Base-by-base conservation (phyloP, 37 sponge, comb jelly and placozoan species). In the Bolinopsis microptera region DNA sequence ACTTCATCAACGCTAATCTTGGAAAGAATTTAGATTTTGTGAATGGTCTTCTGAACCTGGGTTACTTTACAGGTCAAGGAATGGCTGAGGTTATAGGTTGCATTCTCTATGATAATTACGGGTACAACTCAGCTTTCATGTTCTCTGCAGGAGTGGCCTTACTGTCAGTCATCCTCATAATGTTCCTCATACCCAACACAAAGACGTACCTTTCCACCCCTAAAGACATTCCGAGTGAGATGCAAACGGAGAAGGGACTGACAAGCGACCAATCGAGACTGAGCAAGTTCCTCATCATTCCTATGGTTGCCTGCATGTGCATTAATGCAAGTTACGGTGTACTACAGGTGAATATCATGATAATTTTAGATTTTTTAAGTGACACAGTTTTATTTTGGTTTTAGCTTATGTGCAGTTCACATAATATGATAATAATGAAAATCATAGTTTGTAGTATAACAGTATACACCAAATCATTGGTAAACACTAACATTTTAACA, bases 301-400 rank as follows among this genome's bases (percentile, higher is more conserved):
- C 90, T 1, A 13, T 86, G 30, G 0, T 40, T 0, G 41, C 48
- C 26, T 9, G n/a, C 31, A 40, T 40, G 61, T 13, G 32, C 0
- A 34, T 86, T 2, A 41, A 40, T 48, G 28, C 35, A 0, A 41
- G 21, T 48, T 86, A 39, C 90, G 90, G 90, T 23, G 90, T 40
- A 24, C 90, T 86, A 2, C 90, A 86, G 90, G 90, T 86, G 26
- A 36, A 13, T 72, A 67, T n/a, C n/a, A n/a, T n/a, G n/a, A 67
- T 67, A 18, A 67, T 22, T 18, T 22, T 67, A 22, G 18, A 67
- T 67, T 67, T 18, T 18, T 22, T 18, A 13, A 67, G 18, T 13
- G 18, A 22, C 68, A 67, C 18, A 13, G 68, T 67, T 67, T 67
- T 22, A 22, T 13, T 67, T 67, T 67, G 18, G 68, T 67, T 18